These are phyloP conservation scores for Scyliorhinus canicula DNA, from an alignment of 2,797 vertebrate species.

Conservation along the genomic window DNA sequence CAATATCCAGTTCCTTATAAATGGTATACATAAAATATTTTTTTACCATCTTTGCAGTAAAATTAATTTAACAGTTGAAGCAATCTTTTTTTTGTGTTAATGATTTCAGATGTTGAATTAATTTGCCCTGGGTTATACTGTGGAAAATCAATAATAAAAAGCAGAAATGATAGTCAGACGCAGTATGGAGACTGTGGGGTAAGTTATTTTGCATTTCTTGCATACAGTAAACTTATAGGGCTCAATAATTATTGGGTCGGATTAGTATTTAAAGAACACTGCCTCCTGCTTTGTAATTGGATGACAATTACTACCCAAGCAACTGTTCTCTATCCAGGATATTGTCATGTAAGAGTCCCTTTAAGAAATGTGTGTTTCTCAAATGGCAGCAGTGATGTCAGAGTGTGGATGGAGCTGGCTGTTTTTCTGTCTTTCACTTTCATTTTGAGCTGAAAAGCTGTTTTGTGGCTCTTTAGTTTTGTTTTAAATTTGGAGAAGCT, in stretches of 20 bases:
- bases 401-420: no score
- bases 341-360: no score
- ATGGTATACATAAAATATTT: not conserved
- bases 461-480: no score
- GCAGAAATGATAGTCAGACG: slow-evolving; percentile 57
- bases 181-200: slow-evolving; percentile 84
- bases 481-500: no score
- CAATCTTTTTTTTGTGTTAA: slow-evolving; percentile 36
- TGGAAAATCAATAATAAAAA: slow-evolving; percentile 70
- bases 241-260: not conserved
- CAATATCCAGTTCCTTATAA: not conserved
- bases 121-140: slow-evolving; percentile 94
- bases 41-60: not conserved
- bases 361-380: no score
- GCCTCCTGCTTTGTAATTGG: not conserved
- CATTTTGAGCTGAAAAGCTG: no score
- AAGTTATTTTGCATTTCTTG: slow-evolving; percentile 52
- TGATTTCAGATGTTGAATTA: slow-evolving; percentile 77
- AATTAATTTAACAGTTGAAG: not conserved
- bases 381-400: no score
- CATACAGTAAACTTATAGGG: not conserved
- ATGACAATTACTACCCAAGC: not conserved
- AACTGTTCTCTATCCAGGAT: not conserved
- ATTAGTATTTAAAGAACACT: not conserved
- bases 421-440: no score